Conservation (phyloP, 2,888 invertebrate genomes). For the Aspidapion aeneum region DNA sequence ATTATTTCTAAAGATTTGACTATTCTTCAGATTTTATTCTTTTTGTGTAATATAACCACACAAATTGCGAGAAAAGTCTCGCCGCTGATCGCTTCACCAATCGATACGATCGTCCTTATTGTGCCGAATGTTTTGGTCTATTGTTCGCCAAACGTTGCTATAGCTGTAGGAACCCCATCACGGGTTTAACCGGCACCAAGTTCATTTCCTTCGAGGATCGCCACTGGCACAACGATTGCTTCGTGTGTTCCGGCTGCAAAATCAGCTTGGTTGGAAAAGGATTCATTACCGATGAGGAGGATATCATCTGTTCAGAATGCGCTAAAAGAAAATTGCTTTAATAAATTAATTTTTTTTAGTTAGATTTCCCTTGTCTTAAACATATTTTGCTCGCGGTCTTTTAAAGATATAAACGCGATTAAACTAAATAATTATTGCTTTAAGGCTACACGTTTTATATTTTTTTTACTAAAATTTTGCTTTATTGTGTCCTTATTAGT, state of each 20-base stretch:
- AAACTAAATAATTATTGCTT: too few relatives aligned
- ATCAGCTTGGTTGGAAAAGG: neutral
- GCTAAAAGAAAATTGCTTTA: neutral
- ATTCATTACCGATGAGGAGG: neutral
- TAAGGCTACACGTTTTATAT: too few relatives aligned
- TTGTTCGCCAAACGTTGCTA: constrained; percentile 98
- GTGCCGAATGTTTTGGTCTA: constrained; percentile 98
- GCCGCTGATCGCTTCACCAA: constrained; percentile 98
- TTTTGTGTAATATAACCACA: too few relatives aligned
- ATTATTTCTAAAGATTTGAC: too few relatives aligned
- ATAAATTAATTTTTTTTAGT: constrained; percentile 50
- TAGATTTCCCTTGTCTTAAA: constrained; percentile 99
- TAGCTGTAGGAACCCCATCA: constrained; percentile 96
- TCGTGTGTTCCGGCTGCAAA: neutral
- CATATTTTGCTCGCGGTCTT: constrained; percentile 98
- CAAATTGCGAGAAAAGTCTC: constrained; percentile 84
- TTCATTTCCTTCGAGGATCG: constrained; percentile 55
- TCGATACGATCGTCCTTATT: constrained; percentile 98
- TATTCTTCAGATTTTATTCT: too few relatives aligned
- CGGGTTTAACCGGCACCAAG: constrained; percentile 65
- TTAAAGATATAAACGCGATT: constrained; percentile 99
- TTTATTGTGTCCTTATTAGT: too few relatives aligned
- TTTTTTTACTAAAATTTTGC: too few relatives aligned
- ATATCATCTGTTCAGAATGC: neutral
- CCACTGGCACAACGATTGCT: neutral